Percentiles rank a stretch among this genome's conserved stretches.
Conservation (phyloP, 1,140 invertebrate genomes). For the Drosophila parabipectinata region DNA sequence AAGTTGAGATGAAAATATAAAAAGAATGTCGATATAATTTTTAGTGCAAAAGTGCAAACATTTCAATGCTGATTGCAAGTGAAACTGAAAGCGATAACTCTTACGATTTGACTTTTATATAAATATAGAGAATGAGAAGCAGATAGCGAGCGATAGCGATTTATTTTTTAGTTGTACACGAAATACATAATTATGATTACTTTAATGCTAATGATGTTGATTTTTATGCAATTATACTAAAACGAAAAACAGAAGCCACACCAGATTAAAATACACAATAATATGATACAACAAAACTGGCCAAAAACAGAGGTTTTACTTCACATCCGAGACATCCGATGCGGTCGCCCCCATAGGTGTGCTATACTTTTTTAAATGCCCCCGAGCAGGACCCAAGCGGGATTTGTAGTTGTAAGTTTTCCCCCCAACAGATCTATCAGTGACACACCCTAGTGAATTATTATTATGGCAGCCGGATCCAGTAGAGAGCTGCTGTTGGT, state of each 20-base stretch:
- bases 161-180: constrained; percentile 64
- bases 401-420: constrained; percentile 43
- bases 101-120: constrained; percentile 66
- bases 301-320: constrained; percentile 56
- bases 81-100: constrained; percentile 58
- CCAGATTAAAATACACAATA: constrained; percentile 77
- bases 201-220: constrained; percentile 74
- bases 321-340: not conserved
- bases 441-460: constrained; percentile 12
- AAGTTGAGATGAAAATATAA: constrained; percentile 44
- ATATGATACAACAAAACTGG: constrained; percentile 73
- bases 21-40: constrained; percentile 80
- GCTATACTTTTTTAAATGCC: constrained; percentile 24
- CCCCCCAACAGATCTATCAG: constrained; percentile 20
- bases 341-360: constrained; percentile 7
- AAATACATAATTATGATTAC: constrained; percentile 66
- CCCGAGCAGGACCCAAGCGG: constrained; percentile 5
- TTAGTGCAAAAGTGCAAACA: constrained; percentile 63
- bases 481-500: constrained; percentile 17
- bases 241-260: constrained; percentile 68
- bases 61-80: constrained; percentile 45
- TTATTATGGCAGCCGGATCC: constrained; percentile 25
- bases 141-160: constrained; percentile 44
- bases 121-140: constrained; percentile 36
- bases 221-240: constrained; percentile 77